A percentile compares a stretch with the other conserved stretches of the same genome.
phyloP scores from a whole-genome alignment of 2,888 invertebrate species.

The Pyrocoelia pectoralis region DNA sequence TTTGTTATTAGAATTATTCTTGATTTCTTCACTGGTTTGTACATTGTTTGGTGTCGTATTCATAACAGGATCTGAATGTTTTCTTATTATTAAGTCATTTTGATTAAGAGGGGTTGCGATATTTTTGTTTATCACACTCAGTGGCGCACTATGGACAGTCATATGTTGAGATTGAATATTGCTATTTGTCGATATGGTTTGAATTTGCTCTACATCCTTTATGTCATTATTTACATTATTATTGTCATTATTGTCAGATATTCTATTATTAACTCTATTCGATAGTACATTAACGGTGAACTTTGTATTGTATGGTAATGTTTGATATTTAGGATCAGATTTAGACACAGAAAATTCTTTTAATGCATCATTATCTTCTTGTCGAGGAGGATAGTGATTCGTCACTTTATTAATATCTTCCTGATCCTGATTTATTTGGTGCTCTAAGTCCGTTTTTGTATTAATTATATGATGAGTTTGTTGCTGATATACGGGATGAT shows the following conservation, averaged over 20 bases:
- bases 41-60: constrained; percentile 18
- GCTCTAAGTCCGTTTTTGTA: constrained; percentile 49
- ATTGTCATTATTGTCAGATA: constrained; percentile 35
- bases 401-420: constrained; percentile 51
- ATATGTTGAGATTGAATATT: constrained; percentile 56
- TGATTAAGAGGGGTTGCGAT: constrained; percentile 71
- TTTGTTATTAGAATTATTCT: constrained; percentile 15
- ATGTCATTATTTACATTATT: constrained; percentile 35
- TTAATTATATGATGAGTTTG: constrained; percentile 48
- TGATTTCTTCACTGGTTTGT: constrained; percentile 18
- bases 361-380: constrained; percentile 61
- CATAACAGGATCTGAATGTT: constrained; percentile 16
- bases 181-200: constrained; percentile 44
- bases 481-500: constrained; percentile 56
- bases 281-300: constrained; percentile 71
- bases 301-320: constrained; percentile 88
- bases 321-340: constrained; percentile 91
- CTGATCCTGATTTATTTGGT: constrained; percentile 43
- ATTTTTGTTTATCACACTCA: constrained; percentile 69
- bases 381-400: constrained; percentile 40
- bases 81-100: constrained; percentile 46
- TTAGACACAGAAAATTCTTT: constrained; percentile 81
- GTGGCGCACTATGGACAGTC: constrained; percentile 65
- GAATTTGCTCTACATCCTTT: constrained; percentile 41
- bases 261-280: constrained; percentile 46